A percentile compares a stretch with the other conserved stretches of the same genome.
Evolutionary conservation across 2,113 vertebrate species (phyloP).

Genomic region (Dasypus novemcinctus): DNA sequence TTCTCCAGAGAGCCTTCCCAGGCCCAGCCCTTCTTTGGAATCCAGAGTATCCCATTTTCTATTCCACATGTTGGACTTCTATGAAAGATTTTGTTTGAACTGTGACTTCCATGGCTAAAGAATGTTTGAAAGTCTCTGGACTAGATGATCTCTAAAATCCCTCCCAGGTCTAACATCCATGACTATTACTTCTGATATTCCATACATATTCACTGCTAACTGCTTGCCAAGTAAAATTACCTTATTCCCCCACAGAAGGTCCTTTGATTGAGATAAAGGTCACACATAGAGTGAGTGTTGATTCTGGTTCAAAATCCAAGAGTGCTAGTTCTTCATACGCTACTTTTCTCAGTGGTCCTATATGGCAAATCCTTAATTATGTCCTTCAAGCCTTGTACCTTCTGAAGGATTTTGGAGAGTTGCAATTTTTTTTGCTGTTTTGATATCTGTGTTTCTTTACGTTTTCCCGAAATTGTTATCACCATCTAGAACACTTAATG

Average conservation of each 20-base stretch:
- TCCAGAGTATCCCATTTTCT: not conserved
- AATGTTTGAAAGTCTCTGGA: not conserved
- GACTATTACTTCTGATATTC: not conserved
- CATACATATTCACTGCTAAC: not conserved
- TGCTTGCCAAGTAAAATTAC: not conserved
- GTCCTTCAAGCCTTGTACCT: not conserved
- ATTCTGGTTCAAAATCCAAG: not conserved
- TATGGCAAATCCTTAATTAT: not conserved
- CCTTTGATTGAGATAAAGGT: not conserved
- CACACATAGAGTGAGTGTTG: not conserved
- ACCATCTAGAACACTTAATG: not conserved
- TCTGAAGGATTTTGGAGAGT: not conserved
- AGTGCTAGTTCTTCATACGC: not conserved
- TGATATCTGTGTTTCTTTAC: not conserved
- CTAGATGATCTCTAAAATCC: not conserved
- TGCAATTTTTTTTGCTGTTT: not conserved
- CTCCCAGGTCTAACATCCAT: not conserved
- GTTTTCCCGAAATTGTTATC: not conserved
- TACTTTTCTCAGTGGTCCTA: not conserved
- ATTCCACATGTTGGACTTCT: not conserved
- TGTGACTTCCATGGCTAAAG: slow-evolving; percentile 5
- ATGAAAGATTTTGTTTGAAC: not conserved
- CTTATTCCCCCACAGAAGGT: not conserved
- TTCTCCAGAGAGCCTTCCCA: not conserved
- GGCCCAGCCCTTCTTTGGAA: not conserved